A percentile compares a stretch with the other conserved stretches of the same genome.
Conservation (phyloP, 2,888 invertebrate genomes). For the Desoria tigrina region DNA sequence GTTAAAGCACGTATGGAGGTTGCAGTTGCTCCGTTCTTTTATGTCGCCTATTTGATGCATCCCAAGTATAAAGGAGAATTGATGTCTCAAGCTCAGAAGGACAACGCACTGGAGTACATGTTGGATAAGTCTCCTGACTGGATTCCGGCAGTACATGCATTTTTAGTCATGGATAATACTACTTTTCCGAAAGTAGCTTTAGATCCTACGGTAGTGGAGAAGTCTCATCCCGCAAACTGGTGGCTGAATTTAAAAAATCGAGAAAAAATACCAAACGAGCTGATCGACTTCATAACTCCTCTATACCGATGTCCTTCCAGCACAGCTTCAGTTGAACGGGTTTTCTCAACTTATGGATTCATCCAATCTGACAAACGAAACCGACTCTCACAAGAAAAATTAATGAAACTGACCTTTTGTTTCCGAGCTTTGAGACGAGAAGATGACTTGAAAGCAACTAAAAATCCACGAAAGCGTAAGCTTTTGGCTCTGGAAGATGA, state of each 20-base stretch:
- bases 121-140: neutral
- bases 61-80: conserved; percentile 9
- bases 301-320: no score
- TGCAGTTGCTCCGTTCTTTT: neutral
- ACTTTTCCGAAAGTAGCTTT: conserved; percentile 5
- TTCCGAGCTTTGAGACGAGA: conserved; percentile 3
- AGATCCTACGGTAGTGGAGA: neutral
- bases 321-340: conserved; percentile 16
- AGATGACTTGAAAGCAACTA: neutral
- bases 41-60: conserved; percentile 14
- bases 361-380: conserved; percentile 14
- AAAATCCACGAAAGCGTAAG: neutral
- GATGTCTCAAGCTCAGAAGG: neutral
- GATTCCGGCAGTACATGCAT: neutral
- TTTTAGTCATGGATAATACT: neutral
- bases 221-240: conserved; percentile 3
- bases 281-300: no score
- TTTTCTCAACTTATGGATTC: conserved; percentile 17
- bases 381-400: conserved; percentile 11
- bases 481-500: no score
- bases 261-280: no score
- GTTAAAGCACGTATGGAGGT: conserved; percentile 1
- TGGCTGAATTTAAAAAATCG: no score
- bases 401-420: conserved; percentile 16
- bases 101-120: neutral